These are phyloP conservation scores for Folsomia manolachei DNA, from an alignment of 2,888 invertebrate genomes.

Conservation along the genomic window DNA sequence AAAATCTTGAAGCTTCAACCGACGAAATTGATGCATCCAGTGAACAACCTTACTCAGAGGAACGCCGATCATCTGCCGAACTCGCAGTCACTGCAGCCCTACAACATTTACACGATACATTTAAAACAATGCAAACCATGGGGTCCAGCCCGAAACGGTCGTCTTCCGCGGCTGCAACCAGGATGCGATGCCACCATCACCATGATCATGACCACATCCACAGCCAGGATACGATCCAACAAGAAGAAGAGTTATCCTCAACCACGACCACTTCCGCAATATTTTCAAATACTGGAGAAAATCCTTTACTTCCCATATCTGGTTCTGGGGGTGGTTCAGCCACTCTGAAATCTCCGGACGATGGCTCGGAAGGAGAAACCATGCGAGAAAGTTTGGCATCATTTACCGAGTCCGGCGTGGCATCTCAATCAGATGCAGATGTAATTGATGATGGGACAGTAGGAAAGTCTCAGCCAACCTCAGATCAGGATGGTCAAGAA, in stretches of 20 bases:
- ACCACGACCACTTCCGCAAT: conserved; percentile 14
- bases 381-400: conserved; percentile 36
- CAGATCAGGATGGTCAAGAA: conserved; percentile 6
- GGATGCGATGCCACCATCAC: conserved; percentile 16
- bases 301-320: not conserved
- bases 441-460: conserved; percentile 18
- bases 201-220: not conserved
- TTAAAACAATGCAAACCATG: conserved; percentile 39
- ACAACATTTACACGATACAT: conserved; percentile 37
- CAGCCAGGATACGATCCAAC: not conserved
- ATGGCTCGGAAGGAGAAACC: conserved; percentile 37
- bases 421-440: conserved; percentile 32
- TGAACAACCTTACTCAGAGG: not conserved
- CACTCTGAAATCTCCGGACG: conserved; percentile 30
- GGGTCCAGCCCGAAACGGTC: conserved; percentile 33
- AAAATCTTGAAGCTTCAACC: not conserved
- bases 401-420: conserved; percentile 34
- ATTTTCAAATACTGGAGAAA: not conserved
- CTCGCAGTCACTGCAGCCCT: conserved; percentile 35
- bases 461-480: not conserved
- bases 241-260: not conserved
- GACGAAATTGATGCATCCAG: not conserved
- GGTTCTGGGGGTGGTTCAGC: conserved; percentile 22
- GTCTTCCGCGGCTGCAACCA: conserved; percentile 25
- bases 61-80: conserved; percentile 26